These are phyloP conservation scores for Lethrus apterus DNA, from an alignment of 1,140 invertebrate species.

Conservation along the genomic window DNA sequence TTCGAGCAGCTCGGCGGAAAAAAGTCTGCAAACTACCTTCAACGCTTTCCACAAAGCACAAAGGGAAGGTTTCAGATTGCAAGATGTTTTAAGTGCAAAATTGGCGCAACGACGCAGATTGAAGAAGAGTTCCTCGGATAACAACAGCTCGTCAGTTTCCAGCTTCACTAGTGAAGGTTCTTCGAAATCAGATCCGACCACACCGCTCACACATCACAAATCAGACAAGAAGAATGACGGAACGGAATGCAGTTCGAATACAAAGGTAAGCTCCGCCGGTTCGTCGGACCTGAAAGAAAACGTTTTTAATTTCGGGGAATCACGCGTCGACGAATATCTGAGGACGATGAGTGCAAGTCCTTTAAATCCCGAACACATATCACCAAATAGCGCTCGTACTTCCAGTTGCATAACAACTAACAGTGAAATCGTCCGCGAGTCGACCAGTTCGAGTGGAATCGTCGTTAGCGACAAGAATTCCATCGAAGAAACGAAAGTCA, in stretches of 20 bases:
- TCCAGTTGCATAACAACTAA: conserved; percentile 27
- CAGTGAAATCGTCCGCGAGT: too few relatives aligned
- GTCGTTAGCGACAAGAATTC: too few relatives aligned
- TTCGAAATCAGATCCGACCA: conserved; percentile 26
- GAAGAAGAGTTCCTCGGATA: conserved; percentile 50
- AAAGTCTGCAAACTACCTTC: conserved; percentile 51
- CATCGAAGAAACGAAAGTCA: conserved; percentile 24
- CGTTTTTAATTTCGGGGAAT: conserved; percentile 31
- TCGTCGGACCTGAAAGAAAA: conserved; percentile 25
- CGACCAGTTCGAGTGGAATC: too few relatives aligned
- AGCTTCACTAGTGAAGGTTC: conserved; percentile 38
- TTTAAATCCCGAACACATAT: conserved; percentile 17
- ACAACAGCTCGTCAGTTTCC: conserved; percentile 34
- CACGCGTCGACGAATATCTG: conserved; percentile 30
- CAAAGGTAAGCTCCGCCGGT: conserved; percentile 12
- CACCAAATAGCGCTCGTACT: conserved; percentile 3
- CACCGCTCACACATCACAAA: conserved; percentile 30
- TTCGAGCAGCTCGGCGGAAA: conserved; percentile 37
- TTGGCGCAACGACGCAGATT: conserved; percentile 61
- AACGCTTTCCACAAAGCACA: conserved; percentile 65
- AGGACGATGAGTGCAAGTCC: conserved; percentile 29
- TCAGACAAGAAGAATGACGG: conserved; percentile 11
- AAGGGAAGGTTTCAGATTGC: conserved; percentile 49
- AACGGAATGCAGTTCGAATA: conserved; percentile 3
- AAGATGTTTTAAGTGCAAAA: conserved; percentile 60